These are phyloP conservation scores for Hemicentrotus pulcherrimus DNA, from an alignment of 35 echinoderm and acorn worm genomes.

Conservation along the genomic window DNA sequence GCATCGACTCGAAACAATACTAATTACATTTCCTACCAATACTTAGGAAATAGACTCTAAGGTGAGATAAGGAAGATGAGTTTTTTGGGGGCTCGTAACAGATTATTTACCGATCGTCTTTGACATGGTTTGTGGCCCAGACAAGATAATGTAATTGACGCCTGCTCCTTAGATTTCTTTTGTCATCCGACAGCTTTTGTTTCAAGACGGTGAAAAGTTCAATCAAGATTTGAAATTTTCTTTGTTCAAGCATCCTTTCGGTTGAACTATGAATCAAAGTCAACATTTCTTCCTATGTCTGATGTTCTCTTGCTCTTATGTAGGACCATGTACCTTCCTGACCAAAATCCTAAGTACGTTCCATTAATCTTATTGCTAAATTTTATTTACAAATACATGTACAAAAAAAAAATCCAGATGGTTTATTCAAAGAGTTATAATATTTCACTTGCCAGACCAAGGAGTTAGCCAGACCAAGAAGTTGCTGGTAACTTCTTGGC, in stretches of 20 bases:
- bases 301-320: too few relatives aligned
- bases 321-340: too few relatives aligned
- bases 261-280: too few relatives aligned
- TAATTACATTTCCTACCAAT: slow-evolving; percentile 19
- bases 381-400: too few relatives aligned
- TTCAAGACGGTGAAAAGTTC: slow-evolving; percentile 4
- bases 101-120: background rate
- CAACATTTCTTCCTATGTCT: too few relatives aligned
- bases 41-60: background rate
- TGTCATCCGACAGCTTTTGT: background rate
- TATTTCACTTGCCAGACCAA: too few relatives aligned
- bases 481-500: too few relatives aligned
- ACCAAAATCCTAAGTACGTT: too few relatives aligned
- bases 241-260: background rate
- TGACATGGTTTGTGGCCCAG: background rate
- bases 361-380: too few relatives aligned
- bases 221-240: background rate
- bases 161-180: background rate
- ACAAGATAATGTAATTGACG: background rate
- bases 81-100: background rate
- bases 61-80: slow-evolving; percentile 8
- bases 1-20: background rate
- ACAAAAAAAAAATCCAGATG: too few relatives aligned
- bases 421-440: too few relatives aligned
- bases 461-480: too few relatives aligned